Conservation (phyloP, 23 tunicate genomes). For the Trididemnum clinides region DNA sequence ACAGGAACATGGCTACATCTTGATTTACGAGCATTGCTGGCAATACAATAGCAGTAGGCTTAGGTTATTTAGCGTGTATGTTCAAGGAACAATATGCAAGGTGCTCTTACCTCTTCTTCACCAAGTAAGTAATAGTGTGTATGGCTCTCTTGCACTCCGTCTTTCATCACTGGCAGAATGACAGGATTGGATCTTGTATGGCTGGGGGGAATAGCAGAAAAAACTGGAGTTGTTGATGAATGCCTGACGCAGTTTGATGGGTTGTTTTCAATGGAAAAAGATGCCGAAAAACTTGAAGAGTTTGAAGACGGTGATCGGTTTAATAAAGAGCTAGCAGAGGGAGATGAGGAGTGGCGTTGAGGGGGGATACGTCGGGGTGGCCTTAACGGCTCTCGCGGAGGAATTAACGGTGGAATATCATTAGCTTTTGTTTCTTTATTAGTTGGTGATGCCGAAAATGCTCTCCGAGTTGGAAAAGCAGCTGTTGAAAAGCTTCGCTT, state of each 20-base stretch:
- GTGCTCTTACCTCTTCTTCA: constrained; percentile 54
- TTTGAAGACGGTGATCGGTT: neutral
- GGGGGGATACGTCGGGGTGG: constrained; percentile 19
- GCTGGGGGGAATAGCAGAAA: constrained; percentile 76
- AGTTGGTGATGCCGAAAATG: constrained; percentile 47
- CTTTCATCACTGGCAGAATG: constrained; percentile 78
- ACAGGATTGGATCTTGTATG: constrained; percentile 57
- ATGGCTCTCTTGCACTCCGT: constrained; percentile 75
- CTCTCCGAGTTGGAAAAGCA: constrained; percentile 18
- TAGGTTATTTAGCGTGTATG: too few relatives aligned
- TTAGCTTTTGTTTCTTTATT: constrained; percentile 45
- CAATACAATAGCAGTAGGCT: too few relatives aligned
- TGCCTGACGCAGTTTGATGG: constrained; percentile 30
- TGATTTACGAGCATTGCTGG: too few relatives aligned
- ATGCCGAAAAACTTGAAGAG: constrained; percentile 2
- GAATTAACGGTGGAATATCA: constrained; percentile 77
- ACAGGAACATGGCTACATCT: neutral
- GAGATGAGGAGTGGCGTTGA: constrained; percentile 50
- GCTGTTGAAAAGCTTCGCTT: neutral
- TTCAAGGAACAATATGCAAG: neutral
- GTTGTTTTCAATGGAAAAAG: neutral
- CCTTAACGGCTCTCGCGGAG: constrained; percentile 84
- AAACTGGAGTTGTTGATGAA: constrained; percentile 67
- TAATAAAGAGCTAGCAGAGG: constrained; percentile 1
- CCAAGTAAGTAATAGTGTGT: constrained; percentile 86